A percentile compares a stretch with the other conserved stretches of the same genome.
These are phyloP conservation scores for Lathronympha strigana DNA, from an alignment of 2,888 invertebrate genomes.

Conservation along the genomic window DNA sequence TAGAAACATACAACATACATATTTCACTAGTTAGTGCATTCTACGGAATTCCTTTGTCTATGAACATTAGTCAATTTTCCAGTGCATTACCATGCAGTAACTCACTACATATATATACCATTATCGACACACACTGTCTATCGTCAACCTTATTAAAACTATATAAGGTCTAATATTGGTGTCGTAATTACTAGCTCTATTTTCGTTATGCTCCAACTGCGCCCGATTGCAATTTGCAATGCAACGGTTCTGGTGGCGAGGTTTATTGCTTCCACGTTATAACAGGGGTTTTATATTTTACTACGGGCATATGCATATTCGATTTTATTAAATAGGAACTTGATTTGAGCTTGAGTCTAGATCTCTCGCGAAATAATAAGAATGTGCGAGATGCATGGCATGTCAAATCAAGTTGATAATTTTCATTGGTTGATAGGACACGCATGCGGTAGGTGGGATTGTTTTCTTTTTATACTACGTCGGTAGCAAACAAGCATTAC, in stretches of 20 bases:
- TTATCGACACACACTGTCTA: neutral
- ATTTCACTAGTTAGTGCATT: no score
- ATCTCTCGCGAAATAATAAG: no score
- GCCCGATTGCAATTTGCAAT: conserved; percentile 27
- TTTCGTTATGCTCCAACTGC: conserved; percentile 21
- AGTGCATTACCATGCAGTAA: conserved; percentile 10
- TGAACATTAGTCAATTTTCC: conserved; percentile 28
- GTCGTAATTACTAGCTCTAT: conserved; percentile 9
- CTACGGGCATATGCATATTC: no score
- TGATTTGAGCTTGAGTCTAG: no score
- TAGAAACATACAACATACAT: neutral
- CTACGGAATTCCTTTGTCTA: neutral
- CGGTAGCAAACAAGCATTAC: no score
- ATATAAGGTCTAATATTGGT: neutral
- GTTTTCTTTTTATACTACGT: no score
- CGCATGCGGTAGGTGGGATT: no score
- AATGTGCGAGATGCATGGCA: no score
- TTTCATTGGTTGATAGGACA: no score
- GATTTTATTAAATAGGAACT: no score
- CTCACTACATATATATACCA: neutral
- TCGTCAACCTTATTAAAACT: neutral
- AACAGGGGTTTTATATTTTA: conserved; percentile 24
- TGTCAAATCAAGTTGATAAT: no score
- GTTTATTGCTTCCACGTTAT: conserved; percentile 36
- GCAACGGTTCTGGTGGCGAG: conserved; percentile 17